Evolutionary conservation across 1,140 invertebrate species (phyloP), one percentile per base, ranked within the genome.

Genomic region (Drosophila dunni): DNA sequence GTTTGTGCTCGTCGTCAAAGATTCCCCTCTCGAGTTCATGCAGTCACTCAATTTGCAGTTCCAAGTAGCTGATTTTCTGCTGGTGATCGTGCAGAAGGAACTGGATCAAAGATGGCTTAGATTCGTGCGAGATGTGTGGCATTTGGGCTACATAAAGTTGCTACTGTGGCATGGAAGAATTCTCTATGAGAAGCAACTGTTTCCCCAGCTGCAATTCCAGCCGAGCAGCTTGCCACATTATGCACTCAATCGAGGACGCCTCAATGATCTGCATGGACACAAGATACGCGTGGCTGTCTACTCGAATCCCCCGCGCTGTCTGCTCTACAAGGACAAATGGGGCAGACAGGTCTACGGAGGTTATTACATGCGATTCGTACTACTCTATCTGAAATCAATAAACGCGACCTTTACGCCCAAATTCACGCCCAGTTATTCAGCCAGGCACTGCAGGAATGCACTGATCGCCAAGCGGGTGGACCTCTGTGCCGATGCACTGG

Each of bases 331-430:
- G 2, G 17, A 82, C 15, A 24, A 8, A 0, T n/a, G n/a, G 10
- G 76, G 83, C 0, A 4, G 36, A 0, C n/a, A 3, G 9, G 5
- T 66, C 6, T 74, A 64, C 38, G 79, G 72, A 0, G 83, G 83
- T 0, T 86, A 74, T 7, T 88, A 79, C 9, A 64, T 86, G 83
- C 20, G 54, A 3, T 83, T 86, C 42, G 7, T 86, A 0, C 62
- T 24, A 0, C 72, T 75, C 6, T 86, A 82, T 38, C 3, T 86
- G 20, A 33, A 7, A 0, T 7, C n/a, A 0, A 71, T 34, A 0
- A 86, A 86, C 58, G 69, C 62, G 9, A 88, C 33, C 1, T 83
- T 82, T 13, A 72, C 88, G 46, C 76, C 83, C 0, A 17, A 82
- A 0, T 20, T 11, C 0, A 79, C 73, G 0, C 34, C 67, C 6